Base-by-base conservation (phyloP, 30 jellyfish, hydroid and myxozoan species). In the Sanderia malayensis region DNA sequence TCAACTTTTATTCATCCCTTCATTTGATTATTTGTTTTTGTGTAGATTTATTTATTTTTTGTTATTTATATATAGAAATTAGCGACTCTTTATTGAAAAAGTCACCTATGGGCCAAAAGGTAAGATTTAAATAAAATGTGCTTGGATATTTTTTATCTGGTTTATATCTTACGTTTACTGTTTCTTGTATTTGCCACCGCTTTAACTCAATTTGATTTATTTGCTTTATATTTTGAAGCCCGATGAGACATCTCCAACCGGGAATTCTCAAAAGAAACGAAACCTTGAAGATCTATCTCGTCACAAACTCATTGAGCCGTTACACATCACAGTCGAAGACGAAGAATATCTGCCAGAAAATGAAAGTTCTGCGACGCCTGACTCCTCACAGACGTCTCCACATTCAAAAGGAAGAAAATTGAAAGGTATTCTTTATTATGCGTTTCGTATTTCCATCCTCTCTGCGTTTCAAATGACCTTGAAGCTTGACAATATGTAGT, bases 301-400 rank as follows among this genome's bases (percentile, higher is more conserved):
- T 49, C 63, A 68, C 2, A 44, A 71, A 28, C 73, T 80, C 3
- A 47, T 76, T 24, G 88, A 76, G 61, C 88, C 88, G 11, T 76
- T 76, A 21, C 78, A 69, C 31, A 76, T 76, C 52, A 76, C 61
- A 46, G 88, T 76, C 4, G 88, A 76, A 31, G 88, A 76, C 46
- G 88, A 76, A 20, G 88, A 76, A 11, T 76, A 76, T 30, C 47
- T 76, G 31, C 88, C 88, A 1, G 88, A 76, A 10, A 76, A 76
- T 32, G 88, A 76, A 28, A 76, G 88, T 10, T 27, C 52, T 29
- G 80, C 88, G 2, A 76, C 88, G 10, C 88, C 88, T 18, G 88
- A 76, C 47, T 76, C 88, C 20, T 76, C 80, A 20, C 79, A 76
- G 22, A 69, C 88, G 2, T 76, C 88, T 11, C 88, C 88, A 0